These are phyloP conservation scores for Poeciliopsis infans DNA, from an alignment of 2,797 vertebrate species.

Conservation along the genomic window DNA sequence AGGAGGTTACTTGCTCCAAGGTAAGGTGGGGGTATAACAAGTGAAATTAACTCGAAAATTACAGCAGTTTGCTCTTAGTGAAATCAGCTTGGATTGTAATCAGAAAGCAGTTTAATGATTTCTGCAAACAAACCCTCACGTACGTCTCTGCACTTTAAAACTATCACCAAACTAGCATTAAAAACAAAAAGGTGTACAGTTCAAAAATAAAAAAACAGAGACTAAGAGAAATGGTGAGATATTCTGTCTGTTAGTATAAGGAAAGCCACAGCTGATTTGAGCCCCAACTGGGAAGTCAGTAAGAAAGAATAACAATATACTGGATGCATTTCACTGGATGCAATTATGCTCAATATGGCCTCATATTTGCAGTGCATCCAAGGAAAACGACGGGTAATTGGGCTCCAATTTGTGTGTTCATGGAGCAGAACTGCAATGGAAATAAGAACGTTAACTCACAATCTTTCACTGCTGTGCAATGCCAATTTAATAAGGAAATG, in stretches of 20 bases:
- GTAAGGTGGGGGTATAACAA: slow-evolving; percentile 19
- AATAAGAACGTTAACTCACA: slow-evolving; percentile 74
- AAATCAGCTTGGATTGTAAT: slow-evolving; percentile 21
- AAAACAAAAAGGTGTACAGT: slow-evolving; percentile 7
- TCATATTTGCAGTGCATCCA: slow-evolving; percentile 75
- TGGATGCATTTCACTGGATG: slow-evolving; percentile 75
- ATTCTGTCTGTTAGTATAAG: slow-evolving; percentile 46
- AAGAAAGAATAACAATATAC: slow-evolving; percentile 60
- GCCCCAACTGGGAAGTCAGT: slow-evolving; percentile 69
- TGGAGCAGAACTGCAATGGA: slow-evolving; percentile 73
- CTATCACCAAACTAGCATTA: slow-evolving; percentile 27
- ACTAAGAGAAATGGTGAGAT: slow-evolving; percentile 38
- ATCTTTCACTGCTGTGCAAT: slow-evolving; percentile 53
- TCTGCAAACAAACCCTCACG: slow-evolving; percentile 19
- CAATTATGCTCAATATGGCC: slow-evolving; percentile 78
- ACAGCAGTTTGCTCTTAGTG: slow-evolving; percentile 9
- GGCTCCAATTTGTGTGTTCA: slow-evolving; percentile 78
- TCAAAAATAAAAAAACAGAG: not conserved
- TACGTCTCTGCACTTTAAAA: slow-evolving; percentile 31
- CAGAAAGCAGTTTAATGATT: slow-evolving; percentile 39
- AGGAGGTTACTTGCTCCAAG: slow-evolving; percentile 22
- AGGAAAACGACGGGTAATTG: slow-evolving; percentile 78
- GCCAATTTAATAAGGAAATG: slow-evolving; percentile 60
- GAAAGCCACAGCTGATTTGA: slow-evolving; percentile 62
- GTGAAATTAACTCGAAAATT: slow-evolving; percentile 23